Conservation (phyloP, 2,797 vertebrate genomes). For the Microhierax caerulescens region DNA sequence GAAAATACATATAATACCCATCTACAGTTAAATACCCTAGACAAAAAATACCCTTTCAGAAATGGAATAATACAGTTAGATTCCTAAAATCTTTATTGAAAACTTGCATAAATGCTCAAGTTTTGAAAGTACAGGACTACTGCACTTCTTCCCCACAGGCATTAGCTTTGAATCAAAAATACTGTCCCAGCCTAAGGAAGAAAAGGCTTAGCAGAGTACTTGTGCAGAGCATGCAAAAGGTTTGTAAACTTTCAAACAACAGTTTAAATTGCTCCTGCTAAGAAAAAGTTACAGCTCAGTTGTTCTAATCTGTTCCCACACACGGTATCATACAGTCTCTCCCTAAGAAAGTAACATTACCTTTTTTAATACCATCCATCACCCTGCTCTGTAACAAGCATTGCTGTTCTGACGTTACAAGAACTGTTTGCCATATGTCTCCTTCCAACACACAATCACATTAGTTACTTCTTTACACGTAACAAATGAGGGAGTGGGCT, state of each 20-base stretch:
- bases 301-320: conserved; percentile 36
- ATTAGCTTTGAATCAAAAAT: neutral
- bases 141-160: neutral
- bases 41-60: conserved; percentile 31
- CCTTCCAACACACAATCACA: neutral
- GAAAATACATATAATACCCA: conserved; percentile 44
- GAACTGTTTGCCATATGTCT: neutral
- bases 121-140: neutral
- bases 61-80: neutral
- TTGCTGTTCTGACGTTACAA: neutral
- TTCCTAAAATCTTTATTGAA: conserved; percentile 6
- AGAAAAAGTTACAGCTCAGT: neutral
- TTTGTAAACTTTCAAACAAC: neutral
- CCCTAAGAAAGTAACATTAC: neutral
- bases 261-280: neutral
- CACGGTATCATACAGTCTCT: neutral
- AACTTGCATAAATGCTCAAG: neutral
- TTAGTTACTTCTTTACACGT: neutral
- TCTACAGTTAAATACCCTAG: conserved; percentile 12
- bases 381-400: conserved; percentile 35
- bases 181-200: neutral
- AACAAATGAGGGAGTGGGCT: neutral
- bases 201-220: neutral
- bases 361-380: conserved; percentile 31
- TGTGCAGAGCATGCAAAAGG: neutral